Percentiles rank a stretch among this genome's conserved stretches.
Evolutionary conservation across 2,888 invertebrate genomes (phyloP).

Genomic region (Pseudococcus viburni): DNA sequence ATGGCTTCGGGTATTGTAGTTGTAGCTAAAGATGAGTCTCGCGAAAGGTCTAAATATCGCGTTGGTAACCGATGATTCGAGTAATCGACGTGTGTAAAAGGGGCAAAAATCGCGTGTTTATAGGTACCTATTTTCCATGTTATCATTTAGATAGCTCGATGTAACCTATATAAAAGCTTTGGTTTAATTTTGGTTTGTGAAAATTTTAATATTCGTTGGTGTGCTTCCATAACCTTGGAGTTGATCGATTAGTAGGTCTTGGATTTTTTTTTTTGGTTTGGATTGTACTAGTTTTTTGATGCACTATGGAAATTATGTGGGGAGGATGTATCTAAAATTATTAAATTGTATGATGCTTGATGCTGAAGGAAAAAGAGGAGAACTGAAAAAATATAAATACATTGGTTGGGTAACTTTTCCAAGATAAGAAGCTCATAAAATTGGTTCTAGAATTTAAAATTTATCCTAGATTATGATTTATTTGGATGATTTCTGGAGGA

Average conservation of each 20-base stretch:
- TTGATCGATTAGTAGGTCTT: background rate
- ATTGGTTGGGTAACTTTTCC: no score
- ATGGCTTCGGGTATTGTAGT: background rate
- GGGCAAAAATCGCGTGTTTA: background rate
- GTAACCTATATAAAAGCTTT: conserved; percentile 4
- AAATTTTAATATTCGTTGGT: background rate
- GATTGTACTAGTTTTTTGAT: background rate
- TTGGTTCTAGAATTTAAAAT: no score
- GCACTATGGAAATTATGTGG: background rate
- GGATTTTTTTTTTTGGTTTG: background rate
- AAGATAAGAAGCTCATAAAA: no score
- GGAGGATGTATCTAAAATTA: no score
- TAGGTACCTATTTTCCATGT: background rate
- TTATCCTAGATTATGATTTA: no score
- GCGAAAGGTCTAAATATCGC: background rate
- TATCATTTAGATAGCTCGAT: background rate
- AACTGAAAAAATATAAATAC: no score
- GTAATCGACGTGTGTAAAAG: background rate
- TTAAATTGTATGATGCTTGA: no score
- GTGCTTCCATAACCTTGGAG: background rate
- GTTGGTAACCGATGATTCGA: conserved; percentile 33
- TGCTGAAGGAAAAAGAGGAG: no score
- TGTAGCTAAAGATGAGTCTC: conserved; percentile 1
- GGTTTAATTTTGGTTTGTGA: background rate
- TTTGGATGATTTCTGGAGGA: no score